These are phyloP conservation scores for Crax fasciolata DNA, from an alignment of 2,797 vertebrate species.

Conservation along the genomic window DNA sequence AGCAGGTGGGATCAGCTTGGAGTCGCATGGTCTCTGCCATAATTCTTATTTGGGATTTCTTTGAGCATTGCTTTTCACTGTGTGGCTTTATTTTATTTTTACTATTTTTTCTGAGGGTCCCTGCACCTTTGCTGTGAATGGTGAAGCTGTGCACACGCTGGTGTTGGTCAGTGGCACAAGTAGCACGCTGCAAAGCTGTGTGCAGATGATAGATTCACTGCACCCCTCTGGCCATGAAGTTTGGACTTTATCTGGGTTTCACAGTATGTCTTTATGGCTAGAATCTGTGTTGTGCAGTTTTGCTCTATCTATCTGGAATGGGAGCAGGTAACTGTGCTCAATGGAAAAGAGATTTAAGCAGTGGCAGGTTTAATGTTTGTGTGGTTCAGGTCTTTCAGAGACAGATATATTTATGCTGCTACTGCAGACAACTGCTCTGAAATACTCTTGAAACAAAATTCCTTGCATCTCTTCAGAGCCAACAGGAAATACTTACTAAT, in stretches of 20 bases:
- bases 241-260: background rate
- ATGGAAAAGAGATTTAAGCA: background rate
- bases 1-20: background rate
- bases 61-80: background rate
- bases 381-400: background rate
- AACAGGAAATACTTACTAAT: constrained; percentile 51
- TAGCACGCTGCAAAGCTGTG: accelerated
- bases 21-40: accelerated
- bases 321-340: background rate
- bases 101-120: background rate
- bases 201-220: background rate
- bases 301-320: background rate
- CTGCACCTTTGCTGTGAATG: background rate
- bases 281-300: background rate
- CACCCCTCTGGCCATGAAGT: background rate
- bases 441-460: constrained; percentile 18
- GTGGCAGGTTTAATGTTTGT: background rate
- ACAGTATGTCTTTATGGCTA: background rate
- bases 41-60: background rate
- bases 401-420: background rate
- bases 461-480: background rate
- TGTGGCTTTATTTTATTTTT: background rate
- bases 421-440: background rate
- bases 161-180: background rate
- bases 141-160: accelerated